Evolutionary conservation across 1,140 invertebrate species (phyloP).

Genomic region (Babylonia areolata): DNA sequence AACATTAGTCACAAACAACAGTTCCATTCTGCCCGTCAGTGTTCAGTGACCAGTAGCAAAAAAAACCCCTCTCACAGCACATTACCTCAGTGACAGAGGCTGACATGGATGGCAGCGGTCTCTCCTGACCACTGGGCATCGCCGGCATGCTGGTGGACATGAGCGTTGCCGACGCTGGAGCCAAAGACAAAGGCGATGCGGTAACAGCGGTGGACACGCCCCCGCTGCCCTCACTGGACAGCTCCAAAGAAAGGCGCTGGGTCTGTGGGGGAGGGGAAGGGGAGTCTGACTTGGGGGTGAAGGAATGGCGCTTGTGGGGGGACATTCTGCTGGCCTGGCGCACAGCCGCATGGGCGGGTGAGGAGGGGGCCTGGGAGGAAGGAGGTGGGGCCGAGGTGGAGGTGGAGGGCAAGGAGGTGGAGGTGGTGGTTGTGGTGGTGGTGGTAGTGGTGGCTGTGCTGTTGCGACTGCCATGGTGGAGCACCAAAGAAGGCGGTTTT

Average conservation of each 20-base stretch:
- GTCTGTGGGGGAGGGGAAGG: constrained; percentile 46
- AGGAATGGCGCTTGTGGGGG: constrained; percentile 68
- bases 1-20: too few species aligned
- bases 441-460: constrained; percentile 26
- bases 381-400: not conserved
- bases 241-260: constrained; percentile 62
- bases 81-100: not conserved
- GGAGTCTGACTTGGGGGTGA: constrained; percentile 57
- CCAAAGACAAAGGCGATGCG: not conserved
- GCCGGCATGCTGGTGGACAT: constrained; percentile 27
- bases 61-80: not conserved
- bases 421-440: constrained; percentile 13
- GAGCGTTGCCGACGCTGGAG: not conserved
- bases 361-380: constrained; percentile 30
- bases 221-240: constrained; percentile 42
- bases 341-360: constrained; percentile 40
- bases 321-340: constrained; percentile 41
- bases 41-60: too few species aligned
- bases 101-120: not conserved
- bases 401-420: not conserved
- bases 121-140: not conserved
- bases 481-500: constrained; percentile 46
- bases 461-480: constrained; percentile 26
- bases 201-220: not conserved
- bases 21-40: too few species aligned